Evolutionary conservation across 2,888 invertebrate species (phyloP), one percentile per base, ranked within the genome.

Genomic region (Spisula subtruncata): DNA sequence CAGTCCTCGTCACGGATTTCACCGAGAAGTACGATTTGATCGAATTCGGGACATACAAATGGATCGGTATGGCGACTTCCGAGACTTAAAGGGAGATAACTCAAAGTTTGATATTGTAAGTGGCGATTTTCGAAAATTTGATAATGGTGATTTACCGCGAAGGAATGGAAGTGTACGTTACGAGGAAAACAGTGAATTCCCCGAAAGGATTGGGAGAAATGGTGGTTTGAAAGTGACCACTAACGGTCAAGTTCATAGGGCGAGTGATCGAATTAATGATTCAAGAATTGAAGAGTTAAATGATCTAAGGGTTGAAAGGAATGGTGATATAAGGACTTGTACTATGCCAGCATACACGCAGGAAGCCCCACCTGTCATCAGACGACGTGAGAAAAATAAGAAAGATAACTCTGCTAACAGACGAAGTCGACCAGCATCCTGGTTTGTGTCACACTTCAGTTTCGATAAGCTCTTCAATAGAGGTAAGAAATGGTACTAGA

Each of bases 361-460:
- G 35, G 91, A 90, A 75, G 90, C 87, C 0, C 91, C 92, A 29
- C 89, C 89, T 46, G 89, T 91, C 20, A 89, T 92, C 54, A 81
- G 91, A 60, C 81, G 92, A 60, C 80, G 92, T 51, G 92, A 92
- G 46, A 92, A 92, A 87, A 90, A 87, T 75, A 91, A 90, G 90
- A 89, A 89, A 79, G 91, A 92, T 66, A 90, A 91, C 86, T 80
- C 88, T 51, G 87, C 82, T 14, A 92, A 92, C 54, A 87, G 92
- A 46, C 83, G 92, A 46, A 91, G 90, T 71, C 89, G 92, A 20
- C 92, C 92, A 46, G 90, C 92, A 6, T 92, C 91, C 20, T 92
- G 92, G 92, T 92, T 92, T 83, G 91, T 91, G 82, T 90, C 91
- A 16, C 90, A 91, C 86, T 92, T 92, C 83, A 90, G 91, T 88